A percentile compares a stretch with the other conserved stretches of the same genome.
Evolutionary conservation across 2,113 vertebrate genomes (phyloP).

Genomic region (Lycaon pictus): DNA sequence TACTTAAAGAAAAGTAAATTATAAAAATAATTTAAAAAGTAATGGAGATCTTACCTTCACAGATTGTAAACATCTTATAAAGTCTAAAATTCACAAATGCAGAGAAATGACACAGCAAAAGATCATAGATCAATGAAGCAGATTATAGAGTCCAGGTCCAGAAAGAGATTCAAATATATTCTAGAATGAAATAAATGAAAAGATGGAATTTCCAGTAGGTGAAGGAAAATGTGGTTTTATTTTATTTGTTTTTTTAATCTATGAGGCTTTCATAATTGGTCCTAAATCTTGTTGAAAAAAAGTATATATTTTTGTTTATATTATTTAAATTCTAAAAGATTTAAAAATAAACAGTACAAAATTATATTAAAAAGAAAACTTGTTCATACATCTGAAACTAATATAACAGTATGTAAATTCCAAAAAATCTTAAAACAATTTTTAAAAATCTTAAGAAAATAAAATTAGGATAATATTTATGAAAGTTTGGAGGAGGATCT

Average conservation of each 20-base stretch:
- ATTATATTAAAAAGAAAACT: neutral
- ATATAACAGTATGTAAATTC: neutral
- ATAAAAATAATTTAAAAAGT: neutral
- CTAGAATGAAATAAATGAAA: neutral
- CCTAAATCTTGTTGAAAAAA: neutral
- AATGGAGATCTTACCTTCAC: neutral
- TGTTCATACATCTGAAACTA: neutral
- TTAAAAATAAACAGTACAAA: constrained; percentile 2
- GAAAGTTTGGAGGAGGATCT: neutral
- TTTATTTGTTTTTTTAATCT: neutral
- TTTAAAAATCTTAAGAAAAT: neutral
- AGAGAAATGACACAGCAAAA: neutral
- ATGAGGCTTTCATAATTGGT: neutral
- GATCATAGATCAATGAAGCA: neutral
- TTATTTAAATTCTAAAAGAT: neutral
- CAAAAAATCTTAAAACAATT: neutral
- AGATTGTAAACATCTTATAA: neutral
- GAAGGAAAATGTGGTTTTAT: neutral
- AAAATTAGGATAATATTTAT: neutral
- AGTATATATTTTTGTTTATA: neutral
- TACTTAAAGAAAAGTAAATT: neutral
- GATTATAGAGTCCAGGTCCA: neutral
- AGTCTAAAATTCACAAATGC: neutral
- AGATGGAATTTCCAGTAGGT: neutral
- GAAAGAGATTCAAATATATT: neutral